Conservation (phyloP, 2,888 invertebrate genomes). For the Pocota personata region DNA sequence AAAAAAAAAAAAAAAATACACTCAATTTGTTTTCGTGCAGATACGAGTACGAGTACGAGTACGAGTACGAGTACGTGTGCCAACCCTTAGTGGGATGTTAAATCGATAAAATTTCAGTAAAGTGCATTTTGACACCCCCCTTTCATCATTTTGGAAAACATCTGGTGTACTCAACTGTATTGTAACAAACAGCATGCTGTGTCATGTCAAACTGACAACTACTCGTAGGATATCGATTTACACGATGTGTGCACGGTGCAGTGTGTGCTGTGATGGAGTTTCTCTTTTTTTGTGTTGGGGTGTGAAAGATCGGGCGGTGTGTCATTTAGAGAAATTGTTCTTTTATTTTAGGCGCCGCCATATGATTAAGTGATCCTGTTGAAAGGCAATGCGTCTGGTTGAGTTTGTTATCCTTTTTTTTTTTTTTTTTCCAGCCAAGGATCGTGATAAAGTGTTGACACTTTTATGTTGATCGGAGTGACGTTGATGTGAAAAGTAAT, state of each 20-base stretch:
- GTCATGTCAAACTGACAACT: conserved; percentile 43
- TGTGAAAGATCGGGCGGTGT: conserved; percentile 9
- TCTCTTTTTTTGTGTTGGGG: neutral
- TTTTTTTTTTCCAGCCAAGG: neutral
- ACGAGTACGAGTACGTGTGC: neutral
- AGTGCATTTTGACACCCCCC: conserved; percentile 58
- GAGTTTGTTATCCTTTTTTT: conserved; percentile 29
- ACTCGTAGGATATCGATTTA: conserved; percentile 60
- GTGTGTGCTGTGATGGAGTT: conserved; percentile 4
- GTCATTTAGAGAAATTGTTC: neutral
- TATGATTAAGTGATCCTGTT: conserved; percentile 48
- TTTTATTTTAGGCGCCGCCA: conserved; percentile 33
- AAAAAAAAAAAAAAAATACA: neutral
- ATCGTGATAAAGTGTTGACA: conserved; percentile 34
- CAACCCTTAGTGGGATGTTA: conserved; percentile 31
- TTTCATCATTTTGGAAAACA: conserved; percentile 14
- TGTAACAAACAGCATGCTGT: conserved; percentile 1
- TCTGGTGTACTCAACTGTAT: conserved; percentile 33
- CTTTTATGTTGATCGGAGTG: conserved; percentile 20
- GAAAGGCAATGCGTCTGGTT: conserved; percentile 25
- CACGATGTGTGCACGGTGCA: neutral
- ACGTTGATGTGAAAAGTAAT: neutral
- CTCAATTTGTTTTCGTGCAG: neutral
- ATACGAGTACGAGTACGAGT: neutral
- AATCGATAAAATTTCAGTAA: conserved; percentile 54